phyloP scores from a whole-genome alignment of 1,140 invertebrate species.

The Trissolcus basalis region DNA sequence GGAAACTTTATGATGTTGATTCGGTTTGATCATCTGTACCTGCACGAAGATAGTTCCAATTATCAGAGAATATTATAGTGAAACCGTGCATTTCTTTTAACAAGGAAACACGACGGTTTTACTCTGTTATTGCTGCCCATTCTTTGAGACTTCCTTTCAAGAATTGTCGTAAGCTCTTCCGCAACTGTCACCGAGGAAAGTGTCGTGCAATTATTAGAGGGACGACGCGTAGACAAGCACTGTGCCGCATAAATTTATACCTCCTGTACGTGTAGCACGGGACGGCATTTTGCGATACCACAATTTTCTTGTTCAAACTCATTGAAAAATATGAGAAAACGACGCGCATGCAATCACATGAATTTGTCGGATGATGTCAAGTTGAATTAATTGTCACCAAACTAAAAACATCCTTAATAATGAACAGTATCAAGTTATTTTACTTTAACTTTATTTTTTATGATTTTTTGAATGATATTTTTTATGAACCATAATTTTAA shows the following conservation, averaged over 20 bases:
- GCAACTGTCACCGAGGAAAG: constrained; percentile 56
- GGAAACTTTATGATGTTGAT: no score
- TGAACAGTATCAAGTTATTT: no score
- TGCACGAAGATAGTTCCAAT: no score
- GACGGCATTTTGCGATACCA: constrained; percentile 7
- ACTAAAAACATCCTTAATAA: no score
- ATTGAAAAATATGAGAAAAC: constrained; percentile 29
- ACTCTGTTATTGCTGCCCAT: constrained; percentile 47
- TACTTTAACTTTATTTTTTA: no score
- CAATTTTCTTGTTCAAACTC: constrained; percentile 37
- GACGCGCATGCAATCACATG: neutral
- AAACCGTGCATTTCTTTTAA: constrained; percentile 38
- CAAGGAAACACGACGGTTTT: constrained; percentile 29
- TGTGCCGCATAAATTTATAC: constrained; percentile 40
- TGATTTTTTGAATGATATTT: no score
- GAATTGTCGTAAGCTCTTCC: constrained; percentile 57
- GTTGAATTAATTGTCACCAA: no score
- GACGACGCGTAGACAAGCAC: constrained; percentile 50
- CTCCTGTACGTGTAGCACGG: constrained; percentile 17
- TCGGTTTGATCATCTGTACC: no score
- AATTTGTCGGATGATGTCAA: neutral
- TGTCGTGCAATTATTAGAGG: constrained; percentile 52
- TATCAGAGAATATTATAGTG: neutral
- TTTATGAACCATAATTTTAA: no score
- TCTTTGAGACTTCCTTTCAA: constrained; percentile 56